Evolutionary conservation across 2,113 vertebrate genomes (phyloP).

Genomic region (Uria lomvia): DNA sequence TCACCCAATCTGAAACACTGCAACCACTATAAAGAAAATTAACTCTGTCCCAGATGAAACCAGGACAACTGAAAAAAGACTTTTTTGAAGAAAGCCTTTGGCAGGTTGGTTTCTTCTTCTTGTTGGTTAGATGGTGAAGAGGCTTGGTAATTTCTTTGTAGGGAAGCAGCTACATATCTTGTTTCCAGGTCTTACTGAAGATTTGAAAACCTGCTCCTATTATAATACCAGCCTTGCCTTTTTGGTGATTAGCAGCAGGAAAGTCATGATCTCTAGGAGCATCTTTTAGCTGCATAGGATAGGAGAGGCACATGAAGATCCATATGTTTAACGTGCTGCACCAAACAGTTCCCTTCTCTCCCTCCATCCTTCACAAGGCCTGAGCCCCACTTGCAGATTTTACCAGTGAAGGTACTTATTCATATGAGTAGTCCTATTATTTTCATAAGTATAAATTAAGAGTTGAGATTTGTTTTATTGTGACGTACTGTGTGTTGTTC

Average conservation of each 20-base stretch:
- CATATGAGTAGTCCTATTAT: not conserved
- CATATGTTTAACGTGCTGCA: not conserved
- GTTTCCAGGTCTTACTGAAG: not conserved
- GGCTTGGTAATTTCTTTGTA: not conserved
- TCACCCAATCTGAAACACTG: not conserved
- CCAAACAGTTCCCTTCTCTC: not conserved
- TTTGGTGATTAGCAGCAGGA: not conserved
- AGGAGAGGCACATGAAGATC: not conserved
- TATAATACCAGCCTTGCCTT: not conserved
- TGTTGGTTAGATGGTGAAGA: not conserved
- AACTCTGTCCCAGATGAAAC: not conserved
- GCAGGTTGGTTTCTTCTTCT: not conserved
- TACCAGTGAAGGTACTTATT: not conserved
- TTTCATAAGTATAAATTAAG: not conserved
- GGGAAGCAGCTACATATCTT: not conserved
- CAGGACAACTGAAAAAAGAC: not conserved
- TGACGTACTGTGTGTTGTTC: not conserved
- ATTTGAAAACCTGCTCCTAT: not conserved
- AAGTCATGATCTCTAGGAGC: not conserved
- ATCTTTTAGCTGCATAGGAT: not conserved
- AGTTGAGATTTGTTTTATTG: not conserved
- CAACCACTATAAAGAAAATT: not conserved
- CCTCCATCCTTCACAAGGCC: not conserved
- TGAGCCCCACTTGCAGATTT: not conserved
- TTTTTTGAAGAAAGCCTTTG: not conserved